Conservation (phyloP, 2,888 invertebrate genomes). For the Diplolepis rosae region DNA sequence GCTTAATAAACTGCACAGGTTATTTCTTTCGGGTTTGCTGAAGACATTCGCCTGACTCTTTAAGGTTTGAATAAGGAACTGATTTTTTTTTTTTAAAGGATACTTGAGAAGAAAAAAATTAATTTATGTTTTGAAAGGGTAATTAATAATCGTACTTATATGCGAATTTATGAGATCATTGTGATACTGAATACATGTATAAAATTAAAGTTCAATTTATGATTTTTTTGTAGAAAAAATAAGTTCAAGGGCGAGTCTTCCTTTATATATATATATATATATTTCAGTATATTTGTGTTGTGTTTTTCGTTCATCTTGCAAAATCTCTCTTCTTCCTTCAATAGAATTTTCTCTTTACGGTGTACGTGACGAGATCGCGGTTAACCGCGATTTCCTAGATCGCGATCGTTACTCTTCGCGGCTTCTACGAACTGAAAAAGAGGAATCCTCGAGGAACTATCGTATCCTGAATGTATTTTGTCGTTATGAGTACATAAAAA, state of each 20-base stretch:
- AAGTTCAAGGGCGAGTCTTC: too few species aligned
- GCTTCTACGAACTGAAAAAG: slow-evolving; percentile 52
- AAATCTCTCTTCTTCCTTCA: not conserved
- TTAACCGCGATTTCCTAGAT: slow-evolving; percentile 53
- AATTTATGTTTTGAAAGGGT: too few species aligned
- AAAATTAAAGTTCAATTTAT: too few species aligned
- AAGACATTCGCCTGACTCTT: not conserved
- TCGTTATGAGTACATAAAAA: slow-evolving; percentile 8
- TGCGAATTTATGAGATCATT: too few species aligned
- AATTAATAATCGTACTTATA: too few species aligned
- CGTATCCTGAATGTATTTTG: slow-evolving; percentile 14
- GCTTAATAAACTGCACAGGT: not conserved
- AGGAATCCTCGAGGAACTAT: slow-evolving; percentile 40
- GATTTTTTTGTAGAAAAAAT: too few species aligned
- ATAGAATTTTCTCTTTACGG: slow-evolving; percentile 43
- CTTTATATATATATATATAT: not conserved
- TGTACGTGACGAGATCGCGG: slow-evolving; percentile 52
- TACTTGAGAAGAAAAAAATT: too few species aligned
- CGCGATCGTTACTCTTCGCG: slow-evolving; percentile 51
- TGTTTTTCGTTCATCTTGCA: not conserved
- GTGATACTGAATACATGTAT: too few species aligned
- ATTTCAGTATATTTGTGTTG: too few species aligned
- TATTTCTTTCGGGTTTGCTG: not conserved
- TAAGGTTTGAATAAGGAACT: too few species aligned
- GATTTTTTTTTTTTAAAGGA: too few species aligned